Evolutionary conservation across 2,113 vertebrate species (phyloP), one percentile per base, ranked within the genome.

Genomic region (Polyodon spathula): DNA sequence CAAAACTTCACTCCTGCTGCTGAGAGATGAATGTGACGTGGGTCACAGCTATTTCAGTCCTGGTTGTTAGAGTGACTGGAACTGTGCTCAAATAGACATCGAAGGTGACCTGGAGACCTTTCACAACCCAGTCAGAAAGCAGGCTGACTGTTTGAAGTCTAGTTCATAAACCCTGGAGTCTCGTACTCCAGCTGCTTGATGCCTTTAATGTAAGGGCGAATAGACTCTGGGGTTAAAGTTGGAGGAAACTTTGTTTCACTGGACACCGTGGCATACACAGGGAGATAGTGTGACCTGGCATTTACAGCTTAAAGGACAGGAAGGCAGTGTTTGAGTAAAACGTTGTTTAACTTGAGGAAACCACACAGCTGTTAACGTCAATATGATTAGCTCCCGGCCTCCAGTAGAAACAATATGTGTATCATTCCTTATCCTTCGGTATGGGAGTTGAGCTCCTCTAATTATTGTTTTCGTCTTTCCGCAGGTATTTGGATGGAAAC

Each of bases 401-500:
- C 27, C 27, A 27, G 27, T 27, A 27, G 27, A 27, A 27, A 27
- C 27, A 27, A 27, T 27, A 3, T 27, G 27, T 27, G 27, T n/a
- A n/a, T n/a, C n/a, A n/a, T n/a, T n/a, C n/a, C n/a, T n/a, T n/a
- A n/a, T n/a, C n/a, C n/a, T n/a, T n/a, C n/a, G n/a, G n/a, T n/a
- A n/a, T n/a, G n/a, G 11, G 10, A 7, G 2, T 50, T 50, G n/a
- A 50, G 5, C 11, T 12, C 46, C 63, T 50, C n/a, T 14, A 50
- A 11, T 12, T 12, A 54, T 38, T 63, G 42, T 53, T 54, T 60
- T 16, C 63, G 10, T 78, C 41, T 82, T 17, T 71, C 40, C 58
- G 42, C 72, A 98, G 96, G 62, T 98, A 98, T 66, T 72, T 98
- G 79, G 96, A 98, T 54, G 96, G 96, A 56, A 98, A 98, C 68